phyloP scores from a whole-genome alignment of 2,797 vertebrate species.

The Ciconia nigra region DNA sequence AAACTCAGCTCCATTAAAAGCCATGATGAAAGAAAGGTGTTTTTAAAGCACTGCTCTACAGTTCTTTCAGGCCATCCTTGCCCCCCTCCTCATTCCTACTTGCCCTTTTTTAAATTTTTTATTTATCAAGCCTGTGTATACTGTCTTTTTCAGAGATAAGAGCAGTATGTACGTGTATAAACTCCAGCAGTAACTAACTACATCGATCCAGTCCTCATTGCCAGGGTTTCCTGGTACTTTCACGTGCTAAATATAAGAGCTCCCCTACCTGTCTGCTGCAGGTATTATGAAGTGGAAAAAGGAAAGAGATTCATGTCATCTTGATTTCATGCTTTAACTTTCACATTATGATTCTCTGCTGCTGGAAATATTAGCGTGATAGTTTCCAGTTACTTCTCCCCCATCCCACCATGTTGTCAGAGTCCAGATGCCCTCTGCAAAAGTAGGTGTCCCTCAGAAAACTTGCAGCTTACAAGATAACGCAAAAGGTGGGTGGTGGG shows the following conservation, averaged over 20 bases:
- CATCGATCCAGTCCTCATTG: not conserved
- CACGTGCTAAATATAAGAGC: not conserved
- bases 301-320: not conserved
- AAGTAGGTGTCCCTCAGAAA: not conserved
- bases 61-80: not conserved
- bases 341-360: not conserved
- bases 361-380: not conserved
- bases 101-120: not conserved
- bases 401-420: not conserved
- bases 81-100: not conserved
- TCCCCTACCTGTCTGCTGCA: slow-evolving; percentile 4
- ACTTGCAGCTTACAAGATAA: not conserved
- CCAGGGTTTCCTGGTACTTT: not conserved
- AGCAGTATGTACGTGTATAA: not conserved
- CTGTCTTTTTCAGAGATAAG: slow-evolving; percentile 17
- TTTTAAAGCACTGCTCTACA: not conserved
- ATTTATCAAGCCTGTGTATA: not conserved
- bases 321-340: not conserved
- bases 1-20: not conserved
- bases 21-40: not conserved
- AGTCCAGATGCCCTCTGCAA: not conserved
- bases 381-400: not conserved
- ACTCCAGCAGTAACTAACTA: not conserved
- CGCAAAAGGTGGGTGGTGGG: rapidly evolving
- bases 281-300: not conserved